Conservation (phyloP, 2,797 vertebrate genomes). For the Notolabrus celidotus region DNA sequence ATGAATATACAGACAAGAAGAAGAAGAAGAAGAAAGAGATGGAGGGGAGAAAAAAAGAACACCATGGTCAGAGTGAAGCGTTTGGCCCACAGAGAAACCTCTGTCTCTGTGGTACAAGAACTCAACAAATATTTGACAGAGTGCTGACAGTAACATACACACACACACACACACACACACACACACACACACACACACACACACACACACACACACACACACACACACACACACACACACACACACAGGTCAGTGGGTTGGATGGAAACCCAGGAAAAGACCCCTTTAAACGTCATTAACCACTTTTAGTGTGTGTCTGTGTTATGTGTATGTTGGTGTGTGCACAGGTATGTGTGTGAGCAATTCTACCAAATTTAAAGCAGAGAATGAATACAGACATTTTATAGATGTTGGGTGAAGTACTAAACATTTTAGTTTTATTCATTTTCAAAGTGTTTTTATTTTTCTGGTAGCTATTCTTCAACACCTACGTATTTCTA, state of each 20-base stretch:
- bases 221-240: too few species aligned
- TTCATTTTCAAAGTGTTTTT: too few species aligned
- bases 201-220: too few species aligned
- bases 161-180: constrained; percentile 12
- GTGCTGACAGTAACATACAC: constrained; percentile 21
- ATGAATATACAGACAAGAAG: neutral
- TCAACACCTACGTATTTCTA: too few species aligned
- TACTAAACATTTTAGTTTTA: too few species aligned
- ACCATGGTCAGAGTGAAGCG: constrained; percentile 7
- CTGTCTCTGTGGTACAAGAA: constrained; percentile 23
- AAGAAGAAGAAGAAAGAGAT: neutral
- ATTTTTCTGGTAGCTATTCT: too few species aligned
- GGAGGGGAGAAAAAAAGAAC: neutral
- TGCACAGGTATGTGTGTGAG: neutral
- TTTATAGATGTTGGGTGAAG: too few species aligned
- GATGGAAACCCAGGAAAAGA: neutral
- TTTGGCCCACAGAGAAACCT: constrained; percentile 10
- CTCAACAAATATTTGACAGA: constrained; percentile 46
- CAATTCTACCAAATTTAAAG: neutral
- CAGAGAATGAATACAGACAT: neutral
- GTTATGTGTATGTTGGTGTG: neutral
- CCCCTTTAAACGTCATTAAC: constrained; percentile 15
- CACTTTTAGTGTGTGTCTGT: neutral
- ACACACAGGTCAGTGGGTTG: constrained; percentile 1
- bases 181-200: constrained; percentile 9